These are phyloP conservation scores for Drosophila arizonae DNA, from an alignment of 1,140 invertebrate species.

Conservation along the genomic window DNA sequence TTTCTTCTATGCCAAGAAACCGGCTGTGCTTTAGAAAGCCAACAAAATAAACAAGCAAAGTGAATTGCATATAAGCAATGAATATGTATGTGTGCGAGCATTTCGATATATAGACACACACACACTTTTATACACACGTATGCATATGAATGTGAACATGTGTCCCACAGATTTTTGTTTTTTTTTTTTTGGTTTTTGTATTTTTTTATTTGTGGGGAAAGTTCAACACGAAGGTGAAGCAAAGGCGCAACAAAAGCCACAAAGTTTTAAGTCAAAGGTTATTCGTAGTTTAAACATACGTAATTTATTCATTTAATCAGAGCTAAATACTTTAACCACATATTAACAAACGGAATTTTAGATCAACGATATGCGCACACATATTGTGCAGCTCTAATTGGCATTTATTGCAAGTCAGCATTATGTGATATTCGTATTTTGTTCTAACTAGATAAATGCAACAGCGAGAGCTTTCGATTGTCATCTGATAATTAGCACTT, in stretches of 20 bases:
- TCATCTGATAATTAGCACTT: slow-evolving; percentile 5
- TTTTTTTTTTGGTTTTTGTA: not conserved
- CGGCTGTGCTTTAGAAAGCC: slow-evolving; percentile 43
- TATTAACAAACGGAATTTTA: slow-evolving; percentile 35
- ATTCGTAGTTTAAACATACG: slow-evolving; percentile 44
- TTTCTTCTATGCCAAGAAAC: slow-evolving; percentile 38
- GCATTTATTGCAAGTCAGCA: slow-evolving; percentile 50
- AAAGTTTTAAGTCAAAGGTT: slow-evolving; percentile 29
- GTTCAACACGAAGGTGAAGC: slow-evolving; percentile 49
- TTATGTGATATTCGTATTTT: slow-evolving; percentile 26
- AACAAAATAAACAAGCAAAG: slow-evolving; percentile 51
- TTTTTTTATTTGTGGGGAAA: slow-evolving; percentile 55
- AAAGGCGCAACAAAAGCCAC: slow-evolving; percentile 38
- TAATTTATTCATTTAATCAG: slow-evolving; percentile 58
- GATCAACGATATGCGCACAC: slow-evolving; percentile 1
- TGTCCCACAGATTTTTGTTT: not conserved
- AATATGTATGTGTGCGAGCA: slow-evolving; percentile 16
- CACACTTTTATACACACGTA: not conserved
- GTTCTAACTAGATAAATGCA: slow-evolving; percentile 24
- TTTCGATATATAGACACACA: not conserved
- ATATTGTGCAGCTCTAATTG: slow-evolving; percentile 17
- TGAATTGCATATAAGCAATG: slow-evolving; percentile 65
- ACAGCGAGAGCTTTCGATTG: not conserved
- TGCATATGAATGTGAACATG: slow-evolving; percentile 1
- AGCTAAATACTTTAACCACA: slow-evolving; percentile 18